Conservation (phyloP, 2,888 invertebrate species). For the Pteria penguin region DNA sequence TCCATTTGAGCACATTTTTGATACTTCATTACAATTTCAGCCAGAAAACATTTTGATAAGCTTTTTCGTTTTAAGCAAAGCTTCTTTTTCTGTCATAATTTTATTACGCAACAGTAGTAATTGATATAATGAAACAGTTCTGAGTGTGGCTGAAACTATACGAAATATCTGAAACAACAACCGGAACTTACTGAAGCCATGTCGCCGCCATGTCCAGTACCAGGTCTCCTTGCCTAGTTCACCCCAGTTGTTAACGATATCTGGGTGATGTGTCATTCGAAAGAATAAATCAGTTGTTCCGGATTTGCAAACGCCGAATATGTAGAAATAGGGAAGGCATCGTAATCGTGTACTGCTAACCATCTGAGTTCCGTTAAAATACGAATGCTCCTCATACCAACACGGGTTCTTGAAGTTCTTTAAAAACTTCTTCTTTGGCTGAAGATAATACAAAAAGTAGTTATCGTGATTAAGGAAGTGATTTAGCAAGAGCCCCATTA, state of each 20-base stretch:
- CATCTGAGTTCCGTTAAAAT: not conserved
- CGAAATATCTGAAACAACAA: too few species aligned
- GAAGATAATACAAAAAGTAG: too few species aligned
- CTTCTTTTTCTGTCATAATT: too few species aligned
- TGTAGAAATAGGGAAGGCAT: constrained; percentile 35
- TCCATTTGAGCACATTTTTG: too few species aligned
- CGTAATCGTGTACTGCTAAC: not conserved
- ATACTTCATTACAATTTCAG: too few species aligned
- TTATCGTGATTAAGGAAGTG: too few species aligned
- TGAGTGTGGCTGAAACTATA: too few species aligned
- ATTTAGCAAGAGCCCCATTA: too few species aligned
- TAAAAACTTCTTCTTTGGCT: constrained; percentile 1
- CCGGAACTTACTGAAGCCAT: constrained; percentile 9
- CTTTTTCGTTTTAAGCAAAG: too few species aligned
- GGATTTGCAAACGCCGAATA: constrained; percentile 37
- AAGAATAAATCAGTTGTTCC: constrained; percentile 37
- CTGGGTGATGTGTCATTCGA: constrained; percentile 25
- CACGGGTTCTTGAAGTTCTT: constrained; percentile 33
- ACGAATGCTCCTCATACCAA: constrained; percentile 5
- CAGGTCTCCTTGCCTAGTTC: constrained; percentile 28
- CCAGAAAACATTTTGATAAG: too few species aligned
- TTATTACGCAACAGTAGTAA: too few species aligned
- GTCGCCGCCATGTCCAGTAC: constrained; percentile 33
- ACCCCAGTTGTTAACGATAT: constrained; percentile 26
- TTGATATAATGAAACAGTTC: too few species aligned